phyloP scores from a whole-genome alignment of 2,888 invertebrate genomes.

The Troides aeacus region DNA sequence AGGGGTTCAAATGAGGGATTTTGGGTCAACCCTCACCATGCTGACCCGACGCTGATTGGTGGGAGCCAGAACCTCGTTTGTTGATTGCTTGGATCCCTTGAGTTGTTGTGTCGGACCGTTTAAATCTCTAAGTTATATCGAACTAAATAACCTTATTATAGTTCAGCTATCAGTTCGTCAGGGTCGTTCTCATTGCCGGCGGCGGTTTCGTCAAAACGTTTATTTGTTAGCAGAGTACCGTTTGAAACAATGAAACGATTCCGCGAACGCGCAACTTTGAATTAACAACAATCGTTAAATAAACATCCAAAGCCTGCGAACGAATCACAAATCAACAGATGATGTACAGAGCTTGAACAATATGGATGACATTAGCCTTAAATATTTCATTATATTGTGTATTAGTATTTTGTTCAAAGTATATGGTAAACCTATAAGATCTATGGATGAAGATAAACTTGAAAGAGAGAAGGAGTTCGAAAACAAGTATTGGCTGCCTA shows the following conservation, averaged over 20 bases:
- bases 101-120: too few relatives aligned
- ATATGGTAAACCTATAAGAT: not conserved
- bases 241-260: constrained; percentile 17
- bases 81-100: too few relatives aligned
- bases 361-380: not conserved
- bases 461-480: constrained; percentile 10
- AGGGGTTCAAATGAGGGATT: too few relatives aligned
- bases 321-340: constrained; percentile 5
- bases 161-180: not conserved
- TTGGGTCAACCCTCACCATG: too few relatives aligned
- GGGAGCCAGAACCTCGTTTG: too few relatives aligned
- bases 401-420: not conserved
- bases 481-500: constrained; percentile 49
- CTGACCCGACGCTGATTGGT: too few relatives aligned
- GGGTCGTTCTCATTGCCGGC: not conserved
- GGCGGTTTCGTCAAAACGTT: not conserved
- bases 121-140: too few relatives aligned
- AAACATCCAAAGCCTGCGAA: not conserved
- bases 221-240: not conserved
- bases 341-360: not conserved
- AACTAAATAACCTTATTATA: too few relatives aligned
- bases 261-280: not conserved
- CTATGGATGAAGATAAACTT: not conserved
- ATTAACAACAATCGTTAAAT: not conserved
- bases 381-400: constrained; percentile 4